These are phyloP conservation scores for Harpagus bidentatus DNA, from an alignment of 2,113 vertebrate genomes.

Conservation along the genomic window DNA sequence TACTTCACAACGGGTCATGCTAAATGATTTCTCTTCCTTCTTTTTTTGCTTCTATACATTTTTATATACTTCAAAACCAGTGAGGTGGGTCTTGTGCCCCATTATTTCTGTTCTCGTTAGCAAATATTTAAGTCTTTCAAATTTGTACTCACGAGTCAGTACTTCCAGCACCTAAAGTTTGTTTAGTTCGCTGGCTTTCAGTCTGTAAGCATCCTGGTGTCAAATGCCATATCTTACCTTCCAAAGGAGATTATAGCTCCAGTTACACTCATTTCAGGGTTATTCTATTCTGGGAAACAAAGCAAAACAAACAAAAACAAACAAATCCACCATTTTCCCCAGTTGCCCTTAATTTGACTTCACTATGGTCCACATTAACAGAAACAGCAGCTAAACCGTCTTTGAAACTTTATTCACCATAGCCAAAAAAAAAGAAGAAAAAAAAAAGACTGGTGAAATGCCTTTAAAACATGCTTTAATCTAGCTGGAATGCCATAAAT, in stretches of 20 bases:
- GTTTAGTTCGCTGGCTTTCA: neutral
- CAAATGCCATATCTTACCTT: conserved; percentile 31
- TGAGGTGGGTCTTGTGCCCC: neutral
- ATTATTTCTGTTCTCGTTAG: neutral
- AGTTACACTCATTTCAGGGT: conserved; percentile 44
- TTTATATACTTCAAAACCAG: neutral
- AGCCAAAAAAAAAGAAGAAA: conserved; percentile 58
- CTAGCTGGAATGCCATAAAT: conserved; percentile 85
- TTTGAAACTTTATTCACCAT: conserved; percentile 86
- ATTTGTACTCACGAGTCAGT: neutral
- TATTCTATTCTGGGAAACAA: conserved; percentile 67
- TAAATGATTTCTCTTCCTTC: neutral
- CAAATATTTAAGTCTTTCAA: neutral
- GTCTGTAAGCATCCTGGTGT: neutral
- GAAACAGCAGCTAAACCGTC: conserved; percentile 80
- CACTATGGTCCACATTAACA: conserved; percentile 73
- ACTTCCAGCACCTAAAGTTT: neutral
- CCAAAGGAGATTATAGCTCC: conserved; percentile 32
- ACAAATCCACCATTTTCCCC: conserved; percentile 54
- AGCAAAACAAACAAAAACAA: conserved; percentile 46
- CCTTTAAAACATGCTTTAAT: conserved; percentile 85
- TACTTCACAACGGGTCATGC: neutral
- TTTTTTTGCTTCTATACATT: neutral
- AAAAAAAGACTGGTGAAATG: conserved; percentile 75
- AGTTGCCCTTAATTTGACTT: conserved; percentile 87